Evolutionary conservation across 2,113 vertebrate genomes (phyloP).

Genomic region (Mesoclemmys tuberculata): DNA sequence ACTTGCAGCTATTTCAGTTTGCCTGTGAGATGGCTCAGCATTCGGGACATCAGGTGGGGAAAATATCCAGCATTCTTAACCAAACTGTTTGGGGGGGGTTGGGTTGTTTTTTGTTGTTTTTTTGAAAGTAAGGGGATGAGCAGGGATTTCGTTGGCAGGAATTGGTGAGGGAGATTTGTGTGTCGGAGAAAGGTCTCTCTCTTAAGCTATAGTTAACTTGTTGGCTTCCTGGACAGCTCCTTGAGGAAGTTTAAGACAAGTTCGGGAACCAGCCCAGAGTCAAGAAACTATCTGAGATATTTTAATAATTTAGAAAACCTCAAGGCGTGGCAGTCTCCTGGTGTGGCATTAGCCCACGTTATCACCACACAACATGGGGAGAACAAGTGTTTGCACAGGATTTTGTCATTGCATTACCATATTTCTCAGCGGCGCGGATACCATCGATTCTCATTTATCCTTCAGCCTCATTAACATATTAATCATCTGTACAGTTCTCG

Average conservation of each 20-base stretch:
- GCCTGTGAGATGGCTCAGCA: neutral
- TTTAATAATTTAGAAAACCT: neutral
- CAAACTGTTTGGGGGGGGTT: neutral
- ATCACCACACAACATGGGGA: neutral
- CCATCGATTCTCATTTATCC: neutral
- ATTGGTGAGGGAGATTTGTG: neutral
- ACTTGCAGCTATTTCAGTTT: constrained; percentile 25
- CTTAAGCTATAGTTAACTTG: neutral
- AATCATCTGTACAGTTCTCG: neutral
- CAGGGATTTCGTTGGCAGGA: neutral
- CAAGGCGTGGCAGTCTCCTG: neutral
- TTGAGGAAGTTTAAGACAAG: neutral
- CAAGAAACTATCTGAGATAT: neutral
- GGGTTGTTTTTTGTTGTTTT: neutral
- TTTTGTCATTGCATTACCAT: neutral
- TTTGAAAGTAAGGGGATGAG: neutral
- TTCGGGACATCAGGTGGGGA: neutral
- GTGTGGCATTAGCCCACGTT: rapidly evolving
- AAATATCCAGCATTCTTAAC: neutral
- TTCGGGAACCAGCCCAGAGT: neutral
- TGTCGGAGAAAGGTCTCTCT: neutral
- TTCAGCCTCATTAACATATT: neutral
- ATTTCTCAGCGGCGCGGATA: neutral
- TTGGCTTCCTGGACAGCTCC: neutral
- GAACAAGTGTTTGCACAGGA: neutral